Evolutionary conservation across 2,113 vertebrate species (phyloP).

Genomic region (Rhadina sibilatrix): DNA sequence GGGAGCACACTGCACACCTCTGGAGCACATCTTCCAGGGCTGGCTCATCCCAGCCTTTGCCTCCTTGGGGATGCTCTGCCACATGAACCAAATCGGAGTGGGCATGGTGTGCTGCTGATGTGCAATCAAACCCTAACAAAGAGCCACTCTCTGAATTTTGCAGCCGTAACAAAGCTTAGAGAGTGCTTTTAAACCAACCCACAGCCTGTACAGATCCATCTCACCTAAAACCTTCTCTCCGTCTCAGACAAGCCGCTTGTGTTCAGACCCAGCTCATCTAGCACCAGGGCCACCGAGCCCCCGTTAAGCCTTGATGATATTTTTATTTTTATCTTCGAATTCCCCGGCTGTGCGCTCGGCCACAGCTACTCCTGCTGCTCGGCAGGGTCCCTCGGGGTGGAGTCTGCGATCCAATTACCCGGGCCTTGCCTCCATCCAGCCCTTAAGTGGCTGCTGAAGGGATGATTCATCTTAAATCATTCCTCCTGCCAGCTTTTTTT

Average conservation of each 20-base stretch:
- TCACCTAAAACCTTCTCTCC: not conserved
- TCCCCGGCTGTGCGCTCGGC: not conserved
- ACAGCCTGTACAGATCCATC: accelerated
- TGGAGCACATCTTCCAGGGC: not conserved
- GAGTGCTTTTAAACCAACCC: not conserved
- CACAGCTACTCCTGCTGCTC: not conserved
- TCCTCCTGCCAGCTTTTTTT: not conserved
- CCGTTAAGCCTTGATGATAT: not conserved
- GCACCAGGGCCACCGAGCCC: not conserved
- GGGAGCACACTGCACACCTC: not conserved
- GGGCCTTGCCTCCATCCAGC: not conserved
- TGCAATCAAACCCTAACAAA: not conserved
- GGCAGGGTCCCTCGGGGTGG: accelerated
- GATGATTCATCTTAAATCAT: conserved; percentile 20
- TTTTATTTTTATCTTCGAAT: not conserved
- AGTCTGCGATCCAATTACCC: not conserved
- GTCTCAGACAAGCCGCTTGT: not conserved
- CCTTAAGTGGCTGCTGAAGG: conserved; percentile 17
- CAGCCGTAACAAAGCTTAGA: not conserved
- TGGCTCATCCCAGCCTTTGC: accelerated
- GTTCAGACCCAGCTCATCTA: not conserved
- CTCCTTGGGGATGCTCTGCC: not conserved
- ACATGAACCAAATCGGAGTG: not conserved
- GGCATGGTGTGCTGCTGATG: not conserved
- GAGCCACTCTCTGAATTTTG: not conserved